These are phyloP conservation scores for Gibbula magus DNA, from an alignment of 2,888 invertebrate genomes.

Conservation along the genomic window DNA sequence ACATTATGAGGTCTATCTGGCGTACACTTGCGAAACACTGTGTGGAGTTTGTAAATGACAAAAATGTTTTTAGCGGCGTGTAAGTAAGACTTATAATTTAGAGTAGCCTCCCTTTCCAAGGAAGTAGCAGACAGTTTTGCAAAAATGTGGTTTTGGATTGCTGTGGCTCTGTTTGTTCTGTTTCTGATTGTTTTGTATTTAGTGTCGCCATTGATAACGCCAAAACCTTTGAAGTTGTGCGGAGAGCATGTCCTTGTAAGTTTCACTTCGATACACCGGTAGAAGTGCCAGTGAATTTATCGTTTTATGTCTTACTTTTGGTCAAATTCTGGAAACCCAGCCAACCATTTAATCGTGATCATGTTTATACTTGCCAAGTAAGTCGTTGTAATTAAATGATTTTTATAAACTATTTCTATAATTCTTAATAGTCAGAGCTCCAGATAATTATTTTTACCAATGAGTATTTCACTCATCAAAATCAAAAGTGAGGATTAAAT, in stretches of 20 bases:
- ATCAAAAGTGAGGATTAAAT: too few species aligned
- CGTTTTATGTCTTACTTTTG: background rate
- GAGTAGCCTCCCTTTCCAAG: background rate
- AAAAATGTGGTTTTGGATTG: slow-evolving; percentile 37
- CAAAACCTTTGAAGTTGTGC: slow-evolving; percentile 35
- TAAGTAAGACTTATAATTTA: background rate
- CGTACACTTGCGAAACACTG: too few species aligned
- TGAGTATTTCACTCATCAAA: too few species aligned
- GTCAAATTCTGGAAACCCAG: background rate
- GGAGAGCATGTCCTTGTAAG: slow-evolving; percentile 48
- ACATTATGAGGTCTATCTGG: too few species aligned
- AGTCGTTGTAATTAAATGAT: too few species aligned
- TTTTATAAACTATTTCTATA: too few species aligned
- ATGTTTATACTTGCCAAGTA: too few species aligned
- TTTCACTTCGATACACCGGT: background rate
- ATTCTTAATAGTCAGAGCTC: too few species aligned
- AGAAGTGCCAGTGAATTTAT: background rate
- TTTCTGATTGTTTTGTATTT: slow-evolving; percentile 39
- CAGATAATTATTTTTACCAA: too few species aligned
- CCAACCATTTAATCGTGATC: too few species aligned
- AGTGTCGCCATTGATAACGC: slow-evolving; percentile 37
- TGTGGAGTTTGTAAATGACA: too few species aligned
- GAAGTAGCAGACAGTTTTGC: background rate
- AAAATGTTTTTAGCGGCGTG: background rate
- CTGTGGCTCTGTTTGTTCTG: slow-evolving; percentile 31